Evolutionary conservation across 2,888 invertebrate species (phyloP).

Genomic region (Aquatica leii): DNA sequence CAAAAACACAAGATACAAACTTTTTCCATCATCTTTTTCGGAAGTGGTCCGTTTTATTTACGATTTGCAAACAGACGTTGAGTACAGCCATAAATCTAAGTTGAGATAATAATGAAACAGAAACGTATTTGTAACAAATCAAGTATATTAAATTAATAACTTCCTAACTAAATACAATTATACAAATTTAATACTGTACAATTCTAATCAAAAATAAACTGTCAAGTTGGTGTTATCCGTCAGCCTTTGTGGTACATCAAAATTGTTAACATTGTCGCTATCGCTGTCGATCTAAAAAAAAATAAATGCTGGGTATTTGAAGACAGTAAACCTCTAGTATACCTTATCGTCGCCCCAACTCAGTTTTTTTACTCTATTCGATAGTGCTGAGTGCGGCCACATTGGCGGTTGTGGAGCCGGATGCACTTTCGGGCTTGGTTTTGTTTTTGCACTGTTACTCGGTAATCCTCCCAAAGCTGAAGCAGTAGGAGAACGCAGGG

Average conservation of each 20-base stretch:
- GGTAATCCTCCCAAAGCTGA: constrained; percentile 58
- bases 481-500: constrained; percentile 57
- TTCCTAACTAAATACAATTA: not conserved
- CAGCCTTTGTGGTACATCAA: constrained; percentile 57
- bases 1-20: too few species aligned
- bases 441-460: constrained; percentile 56
- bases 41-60: too few species aligned
- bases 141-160: not conserved
- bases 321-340: not conserved
- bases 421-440: constrained; percentile 61
- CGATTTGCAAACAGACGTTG: too few species aligned
- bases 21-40: too few species aligned
- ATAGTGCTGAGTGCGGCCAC: constrained; percentile 75
- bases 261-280: constrained; percentile 61
- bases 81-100: too few species aligned
- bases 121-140: constrained; percentile 6
- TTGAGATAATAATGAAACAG: too few species aligned
- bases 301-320: constrained; percentile 2
- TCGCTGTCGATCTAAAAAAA: constrained; percentile 62
- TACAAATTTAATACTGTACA: constrained; percentile 2
- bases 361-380: constrained; percentile 78
- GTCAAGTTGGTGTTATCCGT: constrained; percentile 67
- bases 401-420: constrained; percentile 61
- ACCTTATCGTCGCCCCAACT: constrained; percentile 76
- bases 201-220: constrained; percentile 63